A percentile compares a stretch with the other conserved stretches of the same genome.
phyloP scores from a whole-genome alignment of 2,113 vertebrate genomes.

The Eclectus roratus region DNA sequence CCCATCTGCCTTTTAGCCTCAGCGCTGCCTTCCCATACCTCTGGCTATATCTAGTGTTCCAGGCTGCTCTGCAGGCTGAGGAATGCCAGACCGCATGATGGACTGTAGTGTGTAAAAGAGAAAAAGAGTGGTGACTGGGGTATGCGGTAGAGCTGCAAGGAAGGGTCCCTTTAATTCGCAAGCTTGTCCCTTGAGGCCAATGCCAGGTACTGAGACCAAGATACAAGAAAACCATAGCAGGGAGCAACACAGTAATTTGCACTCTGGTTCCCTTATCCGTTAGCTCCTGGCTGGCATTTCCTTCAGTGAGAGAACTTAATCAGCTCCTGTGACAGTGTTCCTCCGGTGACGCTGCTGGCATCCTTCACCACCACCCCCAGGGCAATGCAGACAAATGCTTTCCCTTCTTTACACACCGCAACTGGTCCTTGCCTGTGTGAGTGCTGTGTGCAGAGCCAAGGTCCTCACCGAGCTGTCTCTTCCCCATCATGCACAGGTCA shows the following conservation, averaged over 20 bases:
- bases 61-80: neutral
- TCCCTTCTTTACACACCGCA: neutral
- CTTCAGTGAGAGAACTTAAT: neutral
- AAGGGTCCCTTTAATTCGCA: slow-evolving; percentile 24
- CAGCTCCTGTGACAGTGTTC: neutral
- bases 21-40: neutral
- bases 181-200: neutral
- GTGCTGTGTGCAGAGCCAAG: neutral
- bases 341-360: neutral
- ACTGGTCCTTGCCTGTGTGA: accelerated
- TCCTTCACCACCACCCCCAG: neutral
- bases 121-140: neutral
- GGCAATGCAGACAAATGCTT: neutral
- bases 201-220: neutral
- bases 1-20: neutral
- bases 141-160: neutral
- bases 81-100: neutral
- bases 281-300: slow-evolving; percentile 10
- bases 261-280: neutral
- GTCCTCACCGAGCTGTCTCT: neutral
- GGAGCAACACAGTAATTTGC: slow-evolving; percentile 17
- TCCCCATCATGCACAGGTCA: accelerated
- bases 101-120: neutral
- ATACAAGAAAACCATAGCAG: slow-evolving; percentile 1
- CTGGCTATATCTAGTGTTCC: neutral